phyloP scores from a whole-genome alignment of 2,888 invertebrate species.

The Lepidocyrtinus sp. region DNA sequence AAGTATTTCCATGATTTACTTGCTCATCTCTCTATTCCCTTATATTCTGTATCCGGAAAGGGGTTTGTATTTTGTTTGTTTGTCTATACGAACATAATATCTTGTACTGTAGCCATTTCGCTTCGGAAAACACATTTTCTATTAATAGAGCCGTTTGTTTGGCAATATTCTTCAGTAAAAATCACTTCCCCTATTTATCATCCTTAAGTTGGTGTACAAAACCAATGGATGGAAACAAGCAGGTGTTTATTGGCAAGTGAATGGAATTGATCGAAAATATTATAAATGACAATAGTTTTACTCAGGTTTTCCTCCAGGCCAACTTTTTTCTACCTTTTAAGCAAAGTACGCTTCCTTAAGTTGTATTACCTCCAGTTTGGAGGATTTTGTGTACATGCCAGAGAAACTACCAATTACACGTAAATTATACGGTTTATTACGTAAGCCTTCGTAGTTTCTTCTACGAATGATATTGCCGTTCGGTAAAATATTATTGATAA shows the following conservation, averaged over 20 bases:
- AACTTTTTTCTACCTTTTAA: not conserved
- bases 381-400: not conserved
- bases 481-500: not conserved
- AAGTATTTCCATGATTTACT: too few species aligned
- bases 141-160: conserved; percentile 18
- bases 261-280: conserved; percentile 34
- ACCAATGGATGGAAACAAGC: not conserved
- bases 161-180: conserved; percentile 44
- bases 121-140: conserved; percentile 17
- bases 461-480: not conserved
- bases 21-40: not conserved
- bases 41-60: not conserved
- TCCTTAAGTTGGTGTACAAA: not conserved
- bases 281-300: conserved; percentile 54
- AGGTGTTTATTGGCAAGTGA: not conserved
- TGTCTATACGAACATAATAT: not conserved
- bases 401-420: conserved; percentile 34
- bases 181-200: conserved; percentile 46
- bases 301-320: not conserved
- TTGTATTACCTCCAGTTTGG: too few species aligned
- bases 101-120: not conserved
- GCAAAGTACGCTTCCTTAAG: too few species aligned
- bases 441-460: not conserved
- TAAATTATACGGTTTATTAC: conserved; percentile 30
- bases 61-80: not conserved